These are phyloP conservation scores for Mystacornis crossleyi DNA, from an alignment of 2,113 vertebrate genomes.

Conservation along the genomic window DNA sequence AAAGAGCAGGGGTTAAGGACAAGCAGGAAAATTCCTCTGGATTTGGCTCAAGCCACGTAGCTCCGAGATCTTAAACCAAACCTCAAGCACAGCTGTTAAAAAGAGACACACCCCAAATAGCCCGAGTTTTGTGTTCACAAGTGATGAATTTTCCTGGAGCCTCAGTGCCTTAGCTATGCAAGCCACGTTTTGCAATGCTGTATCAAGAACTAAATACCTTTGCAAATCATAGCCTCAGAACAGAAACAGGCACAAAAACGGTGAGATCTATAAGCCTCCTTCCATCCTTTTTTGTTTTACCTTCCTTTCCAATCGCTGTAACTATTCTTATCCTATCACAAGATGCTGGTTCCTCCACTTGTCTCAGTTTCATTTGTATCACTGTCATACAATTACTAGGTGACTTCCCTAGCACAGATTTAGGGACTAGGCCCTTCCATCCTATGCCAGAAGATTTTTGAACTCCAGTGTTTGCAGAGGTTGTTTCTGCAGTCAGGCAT, in stretches of 20 bases:
- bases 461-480: not conserved
- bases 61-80: not conserved
- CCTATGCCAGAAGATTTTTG: not conserved
- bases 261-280: not conserved
- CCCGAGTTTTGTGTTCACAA: not conserved
- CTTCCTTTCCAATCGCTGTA: not conserved
- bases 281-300: not conserved
- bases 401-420: not conserved
- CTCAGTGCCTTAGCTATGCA: not conserved
- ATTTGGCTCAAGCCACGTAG: not conserved
- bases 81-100: not conserved
- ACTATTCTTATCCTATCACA: not conserved
- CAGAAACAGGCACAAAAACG: not conserved
- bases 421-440: not conserved
- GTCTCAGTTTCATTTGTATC: not conserved
- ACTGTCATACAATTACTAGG: not conserved
- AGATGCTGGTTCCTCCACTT: not conserved
- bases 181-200: not conserved
- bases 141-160: not conserved
- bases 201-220: not conserved
- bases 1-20: not conserved
- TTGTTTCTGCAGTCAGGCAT: conserved; percentile 18
- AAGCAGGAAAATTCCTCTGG: not conserved
- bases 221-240: not conserved
- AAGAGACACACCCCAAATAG: not conserved